phyloP scores from a whole-genome alignment of 2,888 invertebrate genomes.

The Drosophila putrida region DNA sequence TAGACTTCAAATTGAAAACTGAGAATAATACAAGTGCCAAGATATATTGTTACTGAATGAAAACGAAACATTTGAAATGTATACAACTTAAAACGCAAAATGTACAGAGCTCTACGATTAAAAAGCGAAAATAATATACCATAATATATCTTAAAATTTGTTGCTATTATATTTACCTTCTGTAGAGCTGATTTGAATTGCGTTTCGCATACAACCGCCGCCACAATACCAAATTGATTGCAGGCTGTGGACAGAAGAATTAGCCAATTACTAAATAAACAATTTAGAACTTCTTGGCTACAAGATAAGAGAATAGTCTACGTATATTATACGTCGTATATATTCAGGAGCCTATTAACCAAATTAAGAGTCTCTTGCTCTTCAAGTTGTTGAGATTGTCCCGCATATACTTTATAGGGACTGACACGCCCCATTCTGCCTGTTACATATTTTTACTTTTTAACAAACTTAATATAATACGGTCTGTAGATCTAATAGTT shows the following conservation, averaged over 20 bases:
- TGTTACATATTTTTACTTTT: no score
- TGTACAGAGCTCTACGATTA: constrained; percentile 5
- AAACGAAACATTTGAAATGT: background rate
- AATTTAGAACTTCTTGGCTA: no score
- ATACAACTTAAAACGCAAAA: background rate
- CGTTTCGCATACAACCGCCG: constrained; percentile 80
- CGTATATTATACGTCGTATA: no score
- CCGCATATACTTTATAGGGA: no score
- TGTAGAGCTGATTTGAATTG: constrained; percentile 69
- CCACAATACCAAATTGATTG: constrained; percentile 84
- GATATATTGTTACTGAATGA: background rate
- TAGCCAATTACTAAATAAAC: background rate
- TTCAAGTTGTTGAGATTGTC: no score
- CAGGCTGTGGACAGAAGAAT: constrained; percentile 60
- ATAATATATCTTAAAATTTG: background rate
- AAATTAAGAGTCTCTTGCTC: no score
- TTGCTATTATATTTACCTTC: constrained; percentile 61
- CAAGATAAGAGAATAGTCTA: no score
- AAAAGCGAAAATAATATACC: no score
- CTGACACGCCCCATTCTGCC: no score
- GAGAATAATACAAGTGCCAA: background rate
- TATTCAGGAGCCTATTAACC: no score
- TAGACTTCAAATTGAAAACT: background rate
- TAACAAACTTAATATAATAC: no score
- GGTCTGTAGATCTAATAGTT: no score